Base-by-base conservation (phyloP, 2,888 invertebrate genomes). In the Rhamnusium bicolor region DNA sequence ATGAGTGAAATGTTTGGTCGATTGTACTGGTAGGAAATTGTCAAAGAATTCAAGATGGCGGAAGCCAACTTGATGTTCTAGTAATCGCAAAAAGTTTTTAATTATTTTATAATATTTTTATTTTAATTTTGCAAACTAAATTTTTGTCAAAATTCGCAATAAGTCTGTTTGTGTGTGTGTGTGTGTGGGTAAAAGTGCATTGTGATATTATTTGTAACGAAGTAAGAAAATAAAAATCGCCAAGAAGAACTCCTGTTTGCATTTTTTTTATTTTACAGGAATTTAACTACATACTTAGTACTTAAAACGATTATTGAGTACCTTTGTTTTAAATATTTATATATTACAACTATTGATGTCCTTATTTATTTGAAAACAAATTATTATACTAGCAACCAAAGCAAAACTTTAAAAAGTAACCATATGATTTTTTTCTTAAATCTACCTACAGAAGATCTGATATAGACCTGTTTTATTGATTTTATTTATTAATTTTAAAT, bases 1-100 rank as follows among this genome's bases (percentile, higher is more conserved):
- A n/a, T n/a, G 53, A 65, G 53, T 53, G 53, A 65, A 65, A 53
- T 65, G 65, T 65, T 65, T 65, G 65, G 65, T 65, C 65, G 65
- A 65, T 65, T 65, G 65, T 65, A 32, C 18, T 19, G 32, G 18
- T 18, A 8, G 47, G 6, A 46, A 63, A 63, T 63, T 54, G 63
- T 69, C 69, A 71, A 75, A 80, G 76, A 83, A 85, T 86, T 83
- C 86, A 87, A 87, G 84, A 87, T 87, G 87, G 87, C 87, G 82
- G 80, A 79, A 82, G 86, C 86, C 85, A 87, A 84, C 86, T 87
- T 87, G 87, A 86, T 83, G 84, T 84, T 83, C 78, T 86, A 82
- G 81, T 76, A 76, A 77, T 80, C 78, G 79, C 77, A 80, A 80
- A 77, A 81, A 73, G 67, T 80, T 81, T 81, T 80, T 78, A 76